These are phyloP conservation scores for Brotula barbata DNA, from an alignment of 2,797 vertebrate genomes.

Conservation along the genomic window DNA sequence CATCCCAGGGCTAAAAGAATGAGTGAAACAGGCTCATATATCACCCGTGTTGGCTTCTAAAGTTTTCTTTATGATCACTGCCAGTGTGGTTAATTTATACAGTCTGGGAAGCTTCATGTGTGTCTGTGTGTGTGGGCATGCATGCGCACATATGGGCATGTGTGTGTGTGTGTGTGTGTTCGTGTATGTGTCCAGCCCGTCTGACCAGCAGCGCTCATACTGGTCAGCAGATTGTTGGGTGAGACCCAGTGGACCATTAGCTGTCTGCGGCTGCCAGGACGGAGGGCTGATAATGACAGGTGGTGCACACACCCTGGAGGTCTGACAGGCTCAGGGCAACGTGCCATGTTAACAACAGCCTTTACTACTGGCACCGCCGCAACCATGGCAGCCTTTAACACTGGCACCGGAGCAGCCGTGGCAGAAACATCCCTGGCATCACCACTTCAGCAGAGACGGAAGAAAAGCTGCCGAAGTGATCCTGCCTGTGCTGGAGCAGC, in stretches of 20 bases:
- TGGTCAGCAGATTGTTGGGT: constrained; percentile 77
- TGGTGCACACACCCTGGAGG: constrained; percentile 70
- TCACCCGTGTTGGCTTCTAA: constrained; percentile 11
- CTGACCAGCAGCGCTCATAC: constrained; percentile 52
- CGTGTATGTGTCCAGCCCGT: constrained; percentile 33
- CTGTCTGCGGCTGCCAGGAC: constrained; percentile 63
- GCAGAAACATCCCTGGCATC: constrained; percentile 40
- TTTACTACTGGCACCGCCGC: constrained; percentile 63
- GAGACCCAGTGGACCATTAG: constrained; percentile 75
- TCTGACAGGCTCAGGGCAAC: constrained; percentile 73
- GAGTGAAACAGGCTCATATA: constrained; percentile 39
- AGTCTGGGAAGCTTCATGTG: background rate
- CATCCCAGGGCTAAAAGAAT: constrained; percentile 32
- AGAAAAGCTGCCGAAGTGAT: no score
- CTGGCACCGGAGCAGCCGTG: constrained; percentile 47
- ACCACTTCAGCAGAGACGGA: constrained; percentile 36
- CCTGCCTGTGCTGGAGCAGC: constrained; percentile 39
- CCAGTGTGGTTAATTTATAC: no score
- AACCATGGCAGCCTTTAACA: constrained; percentile 3
- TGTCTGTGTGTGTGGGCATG: background rate
- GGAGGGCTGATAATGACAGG: constrained; percentile 76
- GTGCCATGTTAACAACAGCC: constrained; percentile 71
- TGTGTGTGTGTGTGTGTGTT: background rate
- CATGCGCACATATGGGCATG: background rate
- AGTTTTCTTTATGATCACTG: no score